Percentiles rank a stretch among this genome's conserved stretches.
phyloP scores from a whole-genome alignment of 1,140 invertebrate species.

The Hyposmocoma kahamanoa region DNA sequence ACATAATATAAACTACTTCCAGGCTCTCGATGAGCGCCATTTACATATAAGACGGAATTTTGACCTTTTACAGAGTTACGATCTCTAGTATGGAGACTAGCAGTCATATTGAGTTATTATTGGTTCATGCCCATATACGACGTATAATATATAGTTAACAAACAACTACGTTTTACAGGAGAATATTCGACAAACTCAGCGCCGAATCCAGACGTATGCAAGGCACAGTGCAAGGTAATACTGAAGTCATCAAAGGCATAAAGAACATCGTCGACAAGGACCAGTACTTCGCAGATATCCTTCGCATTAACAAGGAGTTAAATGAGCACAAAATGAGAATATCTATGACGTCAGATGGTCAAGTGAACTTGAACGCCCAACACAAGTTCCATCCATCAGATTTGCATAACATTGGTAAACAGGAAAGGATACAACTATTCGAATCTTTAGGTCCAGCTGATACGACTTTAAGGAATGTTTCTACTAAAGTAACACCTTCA shows the following conservation, averaged over 20 bases:
- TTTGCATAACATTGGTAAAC: conserved; percentile 36
- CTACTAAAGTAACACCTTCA: conserved; percentile 33
- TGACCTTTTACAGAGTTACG: too few species aligned
- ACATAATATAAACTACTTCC: too few species aligned
- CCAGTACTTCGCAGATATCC: conserved; percentile 57
- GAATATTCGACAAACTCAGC: conserved; percentile 64
- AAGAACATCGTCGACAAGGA: conserved; percentile 59
- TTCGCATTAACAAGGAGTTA: conserved; percentile 61
- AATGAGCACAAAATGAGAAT: conserved; percentile 56
- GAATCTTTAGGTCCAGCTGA: conserved; percentile 36
- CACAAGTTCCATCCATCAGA: conserved; percentile 55
- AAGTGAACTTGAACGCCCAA: conserved; percentile 58
- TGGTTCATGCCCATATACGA: too few species aligned
- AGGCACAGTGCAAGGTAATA: conserved; percentile 55
- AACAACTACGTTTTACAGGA: conserved; percentile 28
- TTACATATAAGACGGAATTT: too few species aligned
- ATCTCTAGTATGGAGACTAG: too few species aligned
- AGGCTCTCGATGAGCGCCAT: too few species aligned
- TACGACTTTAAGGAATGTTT: conserved; percentile 29
- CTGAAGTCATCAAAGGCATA: conserved; percentile 59
- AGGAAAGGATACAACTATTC: conserved; percentile 43
- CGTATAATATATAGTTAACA: too few species aligned
- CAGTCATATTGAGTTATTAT: too few species aligned
- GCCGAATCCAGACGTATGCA: conserved; percentile 52
- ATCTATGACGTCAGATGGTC: conserved; percentile 58